phyloP scores from a whole-genome alignment of 2,797 vertebrate species.

The Cirrhinus mrigala region DNA sequence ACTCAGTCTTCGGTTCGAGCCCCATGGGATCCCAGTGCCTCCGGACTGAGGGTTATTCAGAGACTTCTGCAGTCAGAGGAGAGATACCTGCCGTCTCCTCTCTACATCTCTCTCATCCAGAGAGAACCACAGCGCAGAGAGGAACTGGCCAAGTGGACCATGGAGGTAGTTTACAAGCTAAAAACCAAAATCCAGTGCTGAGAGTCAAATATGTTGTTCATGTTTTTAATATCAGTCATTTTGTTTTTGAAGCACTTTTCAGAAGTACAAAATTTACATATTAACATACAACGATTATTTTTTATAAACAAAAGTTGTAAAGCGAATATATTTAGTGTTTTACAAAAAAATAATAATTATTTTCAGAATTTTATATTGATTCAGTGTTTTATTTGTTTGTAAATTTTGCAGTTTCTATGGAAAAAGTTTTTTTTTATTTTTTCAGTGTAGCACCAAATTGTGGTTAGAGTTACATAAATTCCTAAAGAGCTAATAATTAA shows the following conservation, averaged over 20 bases:
- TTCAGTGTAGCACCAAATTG: background rate
- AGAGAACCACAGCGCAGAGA: constrained; percentile 76
- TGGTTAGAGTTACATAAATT: background rate
- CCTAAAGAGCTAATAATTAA: background rate
- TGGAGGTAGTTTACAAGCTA: constrained; percentile 73
- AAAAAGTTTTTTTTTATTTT: no score
- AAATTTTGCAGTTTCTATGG: no score
- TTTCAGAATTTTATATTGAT: background rate
- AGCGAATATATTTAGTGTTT: no score
- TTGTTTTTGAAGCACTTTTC: background rate
- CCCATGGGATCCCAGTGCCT: constrained; percentile 77
- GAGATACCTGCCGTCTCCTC: constrained; percentile 76
- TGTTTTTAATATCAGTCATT: background rate
- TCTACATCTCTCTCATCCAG: constrained; percentile 79
- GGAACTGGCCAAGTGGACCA: constrained; percentile 78
- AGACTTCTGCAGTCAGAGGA: constrained; percentile 77
- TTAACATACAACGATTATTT: no score
- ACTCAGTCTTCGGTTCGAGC: constrained; percentile 69
- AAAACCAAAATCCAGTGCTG: background rate
- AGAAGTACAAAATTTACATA: no score
- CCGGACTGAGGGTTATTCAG: constrained; percentile 78
- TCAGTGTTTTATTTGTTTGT: background rate
- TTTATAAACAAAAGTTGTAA: no score
- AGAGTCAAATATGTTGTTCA: background rate
- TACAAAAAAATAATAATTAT: no score